phyloP scores from a whole-genome alignment of 2,113 vertebrate species.

The Nerophis lumbriciformis region DNA sequence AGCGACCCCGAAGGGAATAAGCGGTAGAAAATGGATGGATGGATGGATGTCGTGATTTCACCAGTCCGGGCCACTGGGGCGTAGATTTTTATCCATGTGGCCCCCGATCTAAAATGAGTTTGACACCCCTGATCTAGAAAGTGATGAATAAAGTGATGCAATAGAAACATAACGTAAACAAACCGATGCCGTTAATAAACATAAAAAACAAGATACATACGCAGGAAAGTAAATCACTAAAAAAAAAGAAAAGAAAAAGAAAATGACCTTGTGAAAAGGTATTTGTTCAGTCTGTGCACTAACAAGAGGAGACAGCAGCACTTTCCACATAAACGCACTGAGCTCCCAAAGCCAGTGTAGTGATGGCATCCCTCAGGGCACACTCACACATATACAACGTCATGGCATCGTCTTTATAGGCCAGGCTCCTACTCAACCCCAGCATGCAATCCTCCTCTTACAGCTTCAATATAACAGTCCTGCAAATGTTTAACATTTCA shows the following conservation, averaged over 20 bases:
- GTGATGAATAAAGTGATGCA: not conserved
- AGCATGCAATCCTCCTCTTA: conserved; percentile 24
- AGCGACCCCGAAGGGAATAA: too few relatives aligned
- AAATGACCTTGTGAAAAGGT: conserved; percentile 16
- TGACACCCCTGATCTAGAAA: too few relatives aligned
- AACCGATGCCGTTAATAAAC: conserved; percentile 2
- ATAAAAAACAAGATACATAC: not conserved
- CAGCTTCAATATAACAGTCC: conserved; percentile 15
- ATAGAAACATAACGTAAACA: conserved; percentile 1
- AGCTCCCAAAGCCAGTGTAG: conserved; percentile 43
- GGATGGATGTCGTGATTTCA: too few relatives aligned
- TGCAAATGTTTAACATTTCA: not conserved
- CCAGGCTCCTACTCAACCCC: not conserved
- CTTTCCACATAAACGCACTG: conserved; percentile 60
- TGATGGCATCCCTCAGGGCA: conserved; percentile 46
- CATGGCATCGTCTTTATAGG: conserved; percentile 19
- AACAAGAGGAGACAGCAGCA: conserved; percentile 58
- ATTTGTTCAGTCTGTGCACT: conserved; percentile 21
- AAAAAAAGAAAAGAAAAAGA: conserved; percentile 5
- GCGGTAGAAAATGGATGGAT: too few relatives aligned
- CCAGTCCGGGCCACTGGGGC: too few relatives aligned
- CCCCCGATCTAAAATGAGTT: too few relatives aligned
- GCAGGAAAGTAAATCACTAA: not conserved
- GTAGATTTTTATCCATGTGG: too few relatives aligned
- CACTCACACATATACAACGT: conserved; percentile 10